Percentiles rank a stretch among this genome's conserved stretches.
Conservation (phyloP, 2,797 vertebrate species). For the Thamnophis elegans region DNA sequence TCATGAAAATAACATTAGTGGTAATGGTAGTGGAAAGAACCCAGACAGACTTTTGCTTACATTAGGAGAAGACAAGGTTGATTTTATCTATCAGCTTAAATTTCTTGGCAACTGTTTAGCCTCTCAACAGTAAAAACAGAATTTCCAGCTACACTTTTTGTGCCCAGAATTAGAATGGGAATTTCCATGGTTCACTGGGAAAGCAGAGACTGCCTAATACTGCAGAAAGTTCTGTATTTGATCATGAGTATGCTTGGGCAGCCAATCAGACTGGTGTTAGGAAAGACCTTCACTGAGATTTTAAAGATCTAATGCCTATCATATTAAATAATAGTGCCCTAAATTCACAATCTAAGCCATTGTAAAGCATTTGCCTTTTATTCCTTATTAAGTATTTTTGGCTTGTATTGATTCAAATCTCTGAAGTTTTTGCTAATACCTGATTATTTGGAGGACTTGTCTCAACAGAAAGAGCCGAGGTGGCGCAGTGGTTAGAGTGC, state of each 20-base stretch:
- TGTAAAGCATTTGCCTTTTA: not conserved
- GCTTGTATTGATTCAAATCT: not conserved
- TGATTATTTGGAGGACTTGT: not conserved
- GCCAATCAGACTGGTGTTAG: not conserved
- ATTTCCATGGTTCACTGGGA: not conserved
- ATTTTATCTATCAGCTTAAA: not conserved
- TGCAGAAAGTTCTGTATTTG: not conserved
- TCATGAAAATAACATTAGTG: constrained; percentile 5
- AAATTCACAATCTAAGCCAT: not conserved
- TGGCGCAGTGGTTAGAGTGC: no score
- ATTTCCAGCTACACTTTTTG: not conserved
- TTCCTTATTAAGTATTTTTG: not conserved
- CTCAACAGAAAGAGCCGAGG: no score
- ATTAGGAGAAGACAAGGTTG: not conserved
- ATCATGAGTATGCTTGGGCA: not conserved
- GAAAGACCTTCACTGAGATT: not conserved
- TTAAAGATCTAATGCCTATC: not conserved
- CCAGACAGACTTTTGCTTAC: not conserved
- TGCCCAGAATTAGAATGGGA: not conserved
- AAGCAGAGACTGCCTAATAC: not conserved
- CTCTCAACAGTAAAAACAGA: not conserved
- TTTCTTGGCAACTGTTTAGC: not conserved
- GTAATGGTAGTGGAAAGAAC: not conserved
- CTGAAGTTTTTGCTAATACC: not conserved
- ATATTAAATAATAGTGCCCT: not conserved